phyloP scores from a whole-genome alignment of 1,140 invertebrate genomes.

The Tribolium madens region DNA sequence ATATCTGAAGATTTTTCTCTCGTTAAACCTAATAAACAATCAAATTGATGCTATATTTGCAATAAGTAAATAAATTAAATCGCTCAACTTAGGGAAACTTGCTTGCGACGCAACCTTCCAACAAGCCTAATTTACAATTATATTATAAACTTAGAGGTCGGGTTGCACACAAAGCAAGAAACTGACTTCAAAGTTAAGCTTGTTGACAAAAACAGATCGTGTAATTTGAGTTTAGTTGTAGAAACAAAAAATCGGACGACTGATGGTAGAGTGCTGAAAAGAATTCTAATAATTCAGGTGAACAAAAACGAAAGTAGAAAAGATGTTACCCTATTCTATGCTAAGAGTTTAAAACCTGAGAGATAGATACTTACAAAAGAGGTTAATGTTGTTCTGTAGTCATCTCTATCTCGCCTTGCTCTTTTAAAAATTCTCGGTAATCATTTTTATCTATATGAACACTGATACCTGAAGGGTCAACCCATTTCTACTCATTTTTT shows the following conservation, averaged over 20 bases:
- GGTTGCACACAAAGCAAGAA: not conserved
- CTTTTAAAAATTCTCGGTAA: not conserved
- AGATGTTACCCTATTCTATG: too few species aligned
- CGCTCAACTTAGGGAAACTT: not conserved
- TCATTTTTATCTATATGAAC: not conserved
- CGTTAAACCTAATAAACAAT: not conserved
- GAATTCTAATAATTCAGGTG: too few species aligned
- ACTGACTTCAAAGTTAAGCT: not conserved
- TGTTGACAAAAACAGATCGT: not conserved
- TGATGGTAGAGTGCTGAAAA: too few species aligned
- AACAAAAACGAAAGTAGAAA: too few species aligned
- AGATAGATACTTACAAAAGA: not conserved
- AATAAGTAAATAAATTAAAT: not conserved
- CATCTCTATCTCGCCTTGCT: not conserved
- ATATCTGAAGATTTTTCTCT: not conserved
- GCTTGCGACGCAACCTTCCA: not conserved
- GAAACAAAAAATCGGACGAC: not conserved
- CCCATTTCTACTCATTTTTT: not conserved
- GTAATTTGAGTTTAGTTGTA: not conserved
- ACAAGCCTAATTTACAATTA: slow-evolving; percentile 17
- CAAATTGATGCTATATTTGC: not conserved
- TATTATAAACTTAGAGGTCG: not conserved
- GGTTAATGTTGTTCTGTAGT: not conserved
- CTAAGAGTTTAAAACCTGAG: not conserved
- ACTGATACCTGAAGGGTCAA: not conserved